These are phyloP conservation scores for Hoplodrina blanda DNA, from an alignment of 2,888 invertebrate species.

Conservation along the genomic window DNA sequence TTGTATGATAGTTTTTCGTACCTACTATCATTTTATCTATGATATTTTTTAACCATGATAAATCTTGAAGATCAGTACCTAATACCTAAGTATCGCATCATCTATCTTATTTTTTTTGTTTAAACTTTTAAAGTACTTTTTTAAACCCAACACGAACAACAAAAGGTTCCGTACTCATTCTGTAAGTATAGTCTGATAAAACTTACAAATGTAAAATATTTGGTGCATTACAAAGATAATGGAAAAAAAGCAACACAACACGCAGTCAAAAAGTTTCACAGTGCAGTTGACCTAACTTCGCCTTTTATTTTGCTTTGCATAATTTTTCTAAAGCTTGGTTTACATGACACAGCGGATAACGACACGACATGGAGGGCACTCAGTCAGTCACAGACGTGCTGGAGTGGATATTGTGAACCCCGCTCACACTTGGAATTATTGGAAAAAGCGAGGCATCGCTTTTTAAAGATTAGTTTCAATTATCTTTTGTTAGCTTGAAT, in stretches of 20 bases:
- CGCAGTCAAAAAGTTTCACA: conserved; percentile 8
- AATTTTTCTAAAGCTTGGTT: conserved; percentile 47
- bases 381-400: conserved; percentile 71
- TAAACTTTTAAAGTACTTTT: neutral
- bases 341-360: conserved; percentile 65
- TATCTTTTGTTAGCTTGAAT: conserved; percentile 35
- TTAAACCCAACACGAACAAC: neutral
- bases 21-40: neutral
- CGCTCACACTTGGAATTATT: conserved; percentile 60
- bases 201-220: conserved; percentile 15
- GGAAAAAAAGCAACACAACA: neutral
- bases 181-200: neutral
- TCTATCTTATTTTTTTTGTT: neutral
- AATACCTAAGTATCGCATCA: neutral
- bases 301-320: conserved; percentile 25
- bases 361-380: conserved; percentile 59
- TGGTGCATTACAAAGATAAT: no score
- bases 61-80: no score
- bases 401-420: conserved; percentile 69
- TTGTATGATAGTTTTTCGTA: neutral
- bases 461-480: conserved; percentile 53
- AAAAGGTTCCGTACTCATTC: no score
- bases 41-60: neutral
- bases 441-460: conserved; percentile 47
- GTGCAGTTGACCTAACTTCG: conserved; percentile 20